Base-by-base conservation (phyloP, 2,888 invertebrate genomes). In the Cheiracanthium punctorium region DNA sequence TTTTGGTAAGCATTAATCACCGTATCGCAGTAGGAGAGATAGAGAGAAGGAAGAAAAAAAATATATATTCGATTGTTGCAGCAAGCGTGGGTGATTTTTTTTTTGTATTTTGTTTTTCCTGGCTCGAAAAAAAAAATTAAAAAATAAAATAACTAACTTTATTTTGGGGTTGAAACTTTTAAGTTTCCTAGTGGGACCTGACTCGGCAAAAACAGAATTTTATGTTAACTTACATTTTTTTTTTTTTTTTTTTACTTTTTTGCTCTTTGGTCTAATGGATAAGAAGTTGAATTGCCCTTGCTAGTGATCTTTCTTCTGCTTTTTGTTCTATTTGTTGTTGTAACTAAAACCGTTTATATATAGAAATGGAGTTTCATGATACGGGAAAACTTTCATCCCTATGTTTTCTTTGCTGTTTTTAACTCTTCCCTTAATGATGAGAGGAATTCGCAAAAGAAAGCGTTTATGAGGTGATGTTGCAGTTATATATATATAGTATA, bases 111-210 rank as follows among this genome's bases (percentile, higher is more conserved):
- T 79, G 2, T 79, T 70, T 58, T 64, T 37, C 64, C 72, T 73
- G 67, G 28, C 58, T 75, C 20, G 32, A n/a, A 58, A 20, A 32
- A 32, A 58, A 29, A 5, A 58, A 32, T 58, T n/a, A 30, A 58
- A 7, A 29, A 41, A 65, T 33, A 48, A 41, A 30, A 73, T 74
- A 79, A 74, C 74, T 79, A 85, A 85, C 79, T 85, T 85, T 79
- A 85, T 85, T 85, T 79, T 74, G 70, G 65, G 79, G 84, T 79
- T 85, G 79, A 85, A 85, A 85, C 84, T 85, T 85, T 85, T 85
- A 79, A 85, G 84, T 65, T 79, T 85, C 79, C 84, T 85, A 41
- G 29, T 30, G 79, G 84, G 84, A 79, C 74, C 32, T 17, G 20
- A 69, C 8, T 5, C 8, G 17, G 64, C 58, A 14, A 24, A 30